A percentile compares a stretch with the other conserved stretches of the same genome.
These are phyloP conservation scores for Habroteleia sp. DNA, from an alignment of 2,888 invertebrate genomes.

Conservation along the genomic window DNA sequence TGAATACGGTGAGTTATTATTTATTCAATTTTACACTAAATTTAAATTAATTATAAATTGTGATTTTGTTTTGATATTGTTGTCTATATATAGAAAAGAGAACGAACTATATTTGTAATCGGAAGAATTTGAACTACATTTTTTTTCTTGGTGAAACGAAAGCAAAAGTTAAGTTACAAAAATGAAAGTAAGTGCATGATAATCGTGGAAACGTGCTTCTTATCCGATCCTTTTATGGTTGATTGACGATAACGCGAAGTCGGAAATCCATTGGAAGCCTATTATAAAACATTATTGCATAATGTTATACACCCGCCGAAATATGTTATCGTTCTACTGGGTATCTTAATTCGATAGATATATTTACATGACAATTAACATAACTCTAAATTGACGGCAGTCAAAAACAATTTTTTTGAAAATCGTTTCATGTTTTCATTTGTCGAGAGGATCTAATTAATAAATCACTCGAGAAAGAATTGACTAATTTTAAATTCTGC, in stretches of 20 bases:
- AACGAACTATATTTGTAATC: no score
- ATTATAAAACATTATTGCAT: constrained; percentile 59
- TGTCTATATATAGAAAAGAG: no score
- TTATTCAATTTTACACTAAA: no score
- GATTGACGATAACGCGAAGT: constrained; percentile 51
- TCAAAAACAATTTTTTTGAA: no score
- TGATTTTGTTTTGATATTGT: no score
- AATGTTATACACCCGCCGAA: constrained; percentile 44
- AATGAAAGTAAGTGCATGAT: constrained; percentile 55
- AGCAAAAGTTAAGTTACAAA: constrained; percentile 47
- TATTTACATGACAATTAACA: constrained; percentile 1
- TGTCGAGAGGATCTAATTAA: no score
- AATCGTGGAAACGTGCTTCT: constrained; percentile 54
- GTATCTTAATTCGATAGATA: neutral
- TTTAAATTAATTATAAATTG: no score
- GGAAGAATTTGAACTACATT: no score
- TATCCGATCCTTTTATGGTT: constrained; percentile 60
- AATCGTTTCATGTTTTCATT: no score
- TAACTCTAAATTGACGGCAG: neutral
- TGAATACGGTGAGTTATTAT: no score
- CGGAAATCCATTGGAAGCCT: constrained; percentile 54
- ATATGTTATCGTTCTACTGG: constrained; percentile 20
- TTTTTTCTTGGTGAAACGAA: constrained; percentile 36
- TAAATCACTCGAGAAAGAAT: no score
- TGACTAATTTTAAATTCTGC: no score